phyloP scores from a whole-genome alignment of 2,888 invertebrate genomes.

The Carpatolechia fugitivella region DNA sequence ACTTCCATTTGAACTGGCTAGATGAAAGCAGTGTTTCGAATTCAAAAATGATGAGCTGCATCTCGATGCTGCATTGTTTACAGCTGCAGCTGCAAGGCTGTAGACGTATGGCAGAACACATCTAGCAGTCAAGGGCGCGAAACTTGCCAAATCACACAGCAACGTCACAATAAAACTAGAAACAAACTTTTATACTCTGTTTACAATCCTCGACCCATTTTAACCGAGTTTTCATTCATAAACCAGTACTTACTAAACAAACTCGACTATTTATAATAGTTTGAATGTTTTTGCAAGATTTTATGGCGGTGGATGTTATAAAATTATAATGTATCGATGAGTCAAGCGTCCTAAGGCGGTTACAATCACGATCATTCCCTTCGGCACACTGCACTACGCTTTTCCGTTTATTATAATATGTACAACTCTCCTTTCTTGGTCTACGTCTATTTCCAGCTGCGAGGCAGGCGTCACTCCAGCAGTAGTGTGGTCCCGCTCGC shows the following conservation, averaged over 20 bases:
- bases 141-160: conserved; percentile 50
- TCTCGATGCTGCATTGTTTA: conserved; percentile 16
- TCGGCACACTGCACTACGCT: conserved; percentile 78
- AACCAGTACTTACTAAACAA: conserved; percentile 33
- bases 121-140: conserved; percentile 25
- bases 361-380: conserved; percentile 65
- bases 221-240: conserved; percentile 49
- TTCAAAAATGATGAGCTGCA: background rate
- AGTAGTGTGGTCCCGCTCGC: conserved; percentile 53
- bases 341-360: conserved; percentile 44
- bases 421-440: conserved; percentile 81
- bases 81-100: conserved; percentile 9
- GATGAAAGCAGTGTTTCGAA: background rate
- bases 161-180: conserved; percentile 24
- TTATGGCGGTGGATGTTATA: conserved; percentile 26
- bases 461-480: conserved; percentile 61
- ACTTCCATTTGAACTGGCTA: background rate
- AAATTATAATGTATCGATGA: conserved; percentile 24
- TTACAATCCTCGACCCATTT: conserved; percentile 37
- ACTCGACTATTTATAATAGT: conserved; percentile 34
- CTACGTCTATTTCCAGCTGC: conserved; percentile 79
- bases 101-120: background rate
- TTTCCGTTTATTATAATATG: conserved; percentile 79
- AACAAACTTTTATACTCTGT: conserved; percentile 34
- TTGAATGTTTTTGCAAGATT: conserved; percentile 24